Evolutionary conservation across 2,797 vertebrate genomes (phyloP).

Genomic region (Tapirus indicus): DNA sequence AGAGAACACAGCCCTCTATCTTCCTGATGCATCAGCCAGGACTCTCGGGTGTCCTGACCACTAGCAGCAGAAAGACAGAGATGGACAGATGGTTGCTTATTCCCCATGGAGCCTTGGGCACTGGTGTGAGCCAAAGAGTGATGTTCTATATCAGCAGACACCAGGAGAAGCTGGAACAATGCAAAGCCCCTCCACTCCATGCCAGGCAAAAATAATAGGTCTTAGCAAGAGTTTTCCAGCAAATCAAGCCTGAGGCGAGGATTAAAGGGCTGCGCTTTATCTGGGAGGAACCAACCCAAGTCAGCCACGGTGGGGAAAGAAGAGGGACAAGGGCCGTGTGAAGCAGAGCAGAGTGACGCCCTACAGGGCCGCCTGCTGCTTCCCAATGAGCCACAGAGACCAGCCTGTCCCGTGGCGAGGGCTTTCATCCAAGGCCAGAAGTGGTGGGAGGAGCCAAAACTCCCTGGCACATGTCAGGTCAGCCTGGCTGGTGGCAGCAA

Average conservation of each 20-base stretch:
- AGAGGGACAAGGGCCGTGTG: rapidly evolving
- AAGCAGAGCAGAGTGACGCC: rapidly evolving
- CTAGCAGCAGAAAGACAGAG: not conserved
- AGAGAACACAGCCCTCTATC: not conserved
- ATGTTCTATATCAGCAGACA: not conserved
- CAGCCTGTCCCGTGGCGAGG: rapidly evolving
- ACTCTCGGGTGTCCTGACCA: not conserved
- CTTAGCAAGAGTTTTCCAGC: not conserved
- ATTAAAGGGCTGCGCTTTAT: rapidly evolving
- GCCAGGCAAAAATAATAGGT: not conserved
- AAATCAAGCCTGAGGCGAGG: not conserved
- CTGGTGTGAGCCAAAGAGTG: not conserved
- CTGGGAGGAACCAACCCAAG: not conserved
- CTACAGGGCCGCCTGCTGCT: rapidly evolving
- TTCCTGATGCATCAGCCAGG: not conserved
- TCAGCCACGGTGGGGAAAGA: rapidly evolving
- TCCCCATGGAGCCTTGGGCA: not conserved
- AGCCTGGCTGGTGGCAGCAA: not conserved
- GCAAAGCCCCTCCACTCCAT: not conserved
- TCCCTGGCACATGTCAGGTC: not conserved
- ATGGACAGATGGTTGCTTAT: rapidly evolving
- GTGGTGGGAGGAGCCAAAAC: not conserved
- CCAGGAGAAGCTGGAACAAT: not conserved
- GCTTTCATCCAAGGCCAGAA: not conserved
- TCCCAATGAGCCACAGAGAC: not conserved